A percentile compares a stretch with the other conserved stretches of the same genome.
phyloP scores from a whole-genome alignment of 1,140 invertebrate species.

The Bombus ignitus region DNA sequence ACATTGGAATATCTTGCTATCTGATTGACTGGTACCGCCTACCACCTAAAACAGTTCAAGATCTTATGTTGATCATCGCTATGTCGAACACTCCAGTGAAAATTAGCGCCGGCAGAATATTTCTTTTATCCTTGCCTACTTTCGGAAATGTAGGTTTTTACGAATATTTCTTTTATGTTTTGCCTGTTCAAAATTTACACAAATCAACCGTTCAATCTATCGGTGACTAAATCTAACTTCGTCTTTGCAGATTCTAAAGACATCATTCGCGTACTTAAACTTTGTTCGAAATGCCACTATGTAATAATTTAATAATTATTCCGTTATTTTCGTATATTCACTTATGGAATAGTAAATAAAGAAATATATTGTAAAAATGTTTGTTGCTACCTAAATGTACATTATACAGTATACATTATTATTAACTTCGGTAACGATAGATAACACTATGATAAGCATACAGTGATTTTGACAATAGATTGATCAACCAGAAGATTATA shows the following conservation, averaged over 20 bases:
- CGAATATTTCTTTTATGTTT: not conserved
- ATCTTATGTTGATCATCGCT: constrained; percentile 59
- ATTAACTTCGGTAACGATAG: not conserved
- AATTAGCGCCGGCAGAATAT: constrained; percentile 62
- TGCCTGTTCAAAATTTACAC: not conserved
- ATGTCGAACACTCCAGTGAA: constrained; percentile 50
- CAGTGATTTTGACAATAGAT: not conserved
- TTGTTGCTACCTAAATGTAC: not conserved
- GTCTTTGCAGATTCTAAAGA: not conserved
- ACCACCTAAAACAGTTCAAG: constrained; percentile 37
- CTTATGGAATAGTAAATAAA: not conserved
- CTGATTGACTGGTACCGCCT: constrained; percentile 68
- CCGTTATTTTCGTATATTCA: not conserved
- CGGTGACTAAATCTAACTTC: not conserved
- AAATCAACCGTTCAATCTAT: not conserved
- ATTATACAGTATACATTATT: not conserved
- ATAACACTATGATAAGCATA: not conserved
- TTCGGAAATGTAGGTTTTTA: constrained; percentile 57
- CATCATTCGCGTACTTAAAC: not conserved
- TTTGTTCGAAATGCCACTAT: not conserved
- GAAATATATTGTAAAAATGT: not conserved
- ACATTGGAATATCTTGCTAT: constrained; percentile 58
- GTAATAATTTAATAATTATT: not conserved
- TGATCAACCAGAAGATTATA: no score
- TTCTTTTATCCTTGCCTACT: constrained; percentile 60